Conservation (phyloP, 2,797 vertebrate genomes). For the Monodelphis domestica region DNA sequence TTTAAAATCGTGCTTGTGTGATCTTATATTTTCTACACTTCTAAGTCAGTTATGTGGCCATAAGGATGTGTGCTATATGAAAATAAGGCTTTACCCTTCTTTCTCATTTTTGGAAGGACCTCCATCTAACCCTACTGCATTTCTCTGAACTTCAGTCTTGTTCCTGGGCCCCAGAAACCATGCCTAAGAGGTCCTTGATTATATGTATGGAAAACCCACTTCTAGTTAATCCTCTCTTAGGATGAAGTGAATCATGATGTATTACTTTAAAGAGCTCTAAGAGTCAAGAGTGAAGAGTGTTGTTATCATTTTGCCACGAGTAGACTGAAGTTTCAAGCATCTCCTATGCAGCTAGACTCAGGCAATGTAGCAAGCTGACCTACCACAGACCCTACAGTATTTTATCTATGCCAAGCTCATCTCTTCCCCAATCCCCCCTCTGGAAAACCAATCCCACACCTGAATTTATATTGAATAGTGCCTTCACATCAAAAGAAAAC, state of each 20-base stretch:
- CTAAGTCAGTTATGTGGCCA: not conserved
- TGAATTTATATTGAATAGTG: not conserved
- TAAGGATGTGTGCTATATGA: not conserved
- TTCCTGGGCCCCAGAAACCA: not conserved
- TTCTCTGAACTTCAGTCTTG: not conserved
- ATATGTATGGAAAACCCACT: not conserved
- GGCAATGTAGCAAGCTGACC: not conserved
- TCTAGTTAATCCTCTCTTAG: not conserved
- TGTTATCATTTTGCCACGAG: not conserved
- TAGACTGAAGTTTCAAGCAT: conserved; percentile 1
- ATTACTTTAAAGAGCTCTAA: not conserved
- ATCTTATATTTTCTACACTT: not conserved
- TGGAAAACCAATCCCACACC: not conserved
- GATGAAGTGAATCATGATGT: not conserved
- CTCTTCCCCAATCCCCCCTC: not conserved
- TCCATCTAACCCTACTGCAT: not conserved
- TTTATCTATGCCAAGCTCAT: not conserved
- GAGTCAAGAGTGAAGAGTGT: not conserved
- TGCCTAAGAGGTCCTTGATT: not conserved
- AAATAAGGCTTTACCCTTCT: not conserved
- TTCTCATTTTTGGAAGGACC: not conserved
- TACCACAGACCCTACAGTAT: not conserved
- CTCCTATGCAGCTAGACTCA: accelerated
- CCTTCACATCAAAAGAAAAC: not conserved
- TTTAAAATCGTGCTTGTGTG: not conserved